Conservation (phyloP, 2,888 invertebrate species). For the Tridacna gigas region DNA sequence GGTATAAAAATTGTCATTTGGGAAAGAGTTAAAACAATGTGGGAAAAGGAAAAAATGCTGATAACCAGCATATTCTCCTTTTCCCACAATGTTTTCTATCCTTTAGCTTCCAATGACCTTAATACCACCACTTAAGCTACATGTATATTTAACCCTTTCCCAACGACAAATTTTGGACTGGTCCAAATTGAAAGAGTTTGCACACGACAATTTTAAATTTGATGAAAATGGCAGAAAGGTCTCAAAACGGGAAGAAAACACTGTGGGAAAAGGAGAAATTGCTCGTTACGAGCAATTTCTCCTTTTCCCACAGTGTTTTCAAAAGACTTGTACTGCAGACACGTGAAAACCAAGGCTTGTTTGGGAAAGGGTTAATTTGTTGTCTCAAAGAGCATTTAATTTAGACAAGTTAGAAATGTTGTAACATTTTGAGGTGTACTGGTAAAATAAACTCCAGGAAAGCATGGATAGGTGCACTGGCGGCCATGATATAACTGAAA, state of each 20-base stretch:
- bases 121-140: background rate
- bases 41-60: no score
- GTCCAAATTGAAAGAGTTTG: background rate
- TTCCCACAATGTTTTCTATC: background rate
- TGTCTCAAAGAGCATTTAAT: no score
- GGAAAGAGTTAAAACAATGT: no score
- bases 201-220: background rate
- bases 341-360: background rate
- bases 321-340: background rate
- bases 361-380: background rate
- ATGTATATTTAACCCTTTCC: no score
- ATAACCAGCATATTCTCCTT: no score
- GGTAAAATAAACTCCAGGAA: no score
- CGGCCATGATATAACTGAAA: no score
- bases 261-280: background rate
- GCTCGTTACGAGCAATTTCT: background rate
- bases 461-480: no score
- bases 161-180: no score
- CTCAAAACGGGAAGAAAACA: background rate
- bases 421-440: no score
- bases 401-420: no score
- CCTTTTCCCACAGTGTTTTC: constrained; percentile 9
- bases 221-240: background rate
- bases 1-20: no score
- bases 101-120: background rate